phyloP scores from a whole-genome alignment of 2,113 vertebrate species.

The Poeciliopsis prolifica region DNA sequence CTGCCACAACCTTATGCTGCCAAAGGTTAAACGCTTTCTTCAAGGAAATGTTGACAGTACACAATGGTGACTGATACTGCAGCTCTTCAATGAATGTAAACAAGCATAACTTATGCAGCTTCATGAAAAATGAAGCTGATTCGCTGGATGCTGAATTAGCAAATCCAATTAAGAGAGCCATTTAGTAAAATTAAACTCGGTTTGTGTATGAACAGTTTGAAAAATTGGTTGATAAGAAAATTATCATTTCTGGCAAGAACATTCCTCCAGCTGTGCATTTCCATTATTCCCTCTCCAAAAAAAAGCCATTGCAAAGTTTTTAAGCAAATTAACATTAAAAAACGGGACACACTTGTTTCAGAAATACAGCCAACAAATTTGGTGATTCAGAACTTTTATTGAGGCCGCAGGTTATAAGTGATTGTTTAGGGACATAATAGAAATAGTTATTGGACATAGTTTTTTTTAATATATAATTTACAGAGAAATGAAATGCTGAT shows the following conservation, averaged over 20 bases:
- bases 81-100: background rate
- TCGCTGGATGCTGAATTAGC: background rate
- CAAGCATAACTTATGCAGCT: background rate
- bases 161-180: background rate
- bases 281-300: background rate
- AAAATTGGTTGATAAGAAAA: background rate
- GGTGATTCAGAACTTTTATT: background rate
- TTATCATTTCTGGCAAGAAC: background rate
- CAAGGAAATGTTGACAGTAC: constrained; percentile 2
- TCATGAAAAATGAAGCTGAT: background rate
- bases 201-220: background rate
- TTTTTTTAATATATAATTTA: too few relatives aligned
- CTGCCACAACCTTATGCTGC: background rate
- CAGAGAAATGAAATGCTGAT: too few relatives aligned
- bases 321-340: background rate
- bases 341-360: background rate
- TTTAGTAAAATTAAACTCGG: constrained; percentile 3
- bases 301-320: background rate
- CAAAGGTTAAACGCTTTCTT: constrained; percentile 34
- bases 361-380: background rate
- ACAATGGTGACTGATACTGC: background rate
- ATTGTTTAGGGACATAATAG: too few relatives aligned
- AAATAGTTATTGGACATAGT: too few relatives aligned
- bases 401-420: background rate
- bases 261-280: background rate